These are phyloP conservation scores for Anniella stebbinsi DNA, from an alignment of 2,797 vertebrate genomes.

Conservation along the genomic window DNA sequence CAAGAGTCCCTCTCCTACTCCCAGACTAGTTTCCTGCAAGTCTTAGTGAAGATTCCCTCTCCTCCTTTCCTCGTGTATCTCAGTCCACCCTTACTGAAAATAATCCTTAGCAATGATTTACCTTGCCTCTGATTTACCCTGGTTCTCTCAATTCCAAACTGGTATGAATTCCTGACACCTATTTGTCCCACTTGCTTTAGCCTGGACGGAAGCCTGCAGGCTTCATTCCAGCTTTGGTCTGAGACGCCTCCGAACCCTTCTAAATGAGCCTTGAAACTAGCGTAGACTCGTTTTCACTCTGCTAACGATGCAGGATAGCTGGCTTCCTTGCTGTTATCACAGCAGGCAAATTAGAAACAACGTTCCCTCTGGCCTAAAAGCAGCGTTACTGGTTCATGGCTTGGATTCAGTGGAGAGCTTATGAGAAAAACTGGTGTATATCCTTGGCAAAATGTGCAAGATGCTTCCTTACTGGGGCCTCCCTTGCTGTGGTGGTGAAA, in stretches of 20 bases:
- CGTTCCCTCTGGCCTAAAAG: not conserved
- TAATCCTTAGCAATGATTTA: not conserved
- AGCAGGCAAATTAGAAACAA: not conserved
- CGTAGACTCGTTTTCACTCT: not conserved
- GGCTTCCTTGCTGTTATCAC: not conserved
- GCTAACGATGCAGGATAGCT: accelerated
- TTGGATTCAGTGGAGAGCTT: not conserved
- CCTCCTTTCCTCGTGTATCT: not conserved
- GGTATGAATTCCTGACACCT: not conserved
- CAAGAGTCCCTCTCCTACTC: not conserved
- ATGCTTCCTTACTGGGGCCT: not conserved
- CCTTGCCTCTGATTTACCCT: not conserved
- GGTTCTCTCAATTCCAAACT: not conserved
- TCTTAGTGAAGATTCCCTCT: not conserved
- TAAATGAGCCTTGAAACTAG: not conserved
- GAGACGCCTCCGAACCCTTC: not conserved
- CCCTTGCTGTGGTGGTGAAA: not conserved
- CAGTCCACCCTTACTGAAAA: not conserved
- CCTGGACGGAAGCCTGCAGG: not conserved
- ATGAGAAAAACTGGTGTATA: not conserved
- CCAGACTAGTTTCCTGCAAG: not conserved
- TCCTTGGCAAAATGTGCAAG: not conserved
- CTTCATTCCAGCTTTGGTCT: not conserved
- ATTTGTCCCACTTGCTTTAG: not conserved
- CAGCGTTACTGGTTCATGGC: not conserved